phyloP scores from a whole-genome alignment of 2,113 vertebrate species.

The Xyrauchen texanus region DNA sequence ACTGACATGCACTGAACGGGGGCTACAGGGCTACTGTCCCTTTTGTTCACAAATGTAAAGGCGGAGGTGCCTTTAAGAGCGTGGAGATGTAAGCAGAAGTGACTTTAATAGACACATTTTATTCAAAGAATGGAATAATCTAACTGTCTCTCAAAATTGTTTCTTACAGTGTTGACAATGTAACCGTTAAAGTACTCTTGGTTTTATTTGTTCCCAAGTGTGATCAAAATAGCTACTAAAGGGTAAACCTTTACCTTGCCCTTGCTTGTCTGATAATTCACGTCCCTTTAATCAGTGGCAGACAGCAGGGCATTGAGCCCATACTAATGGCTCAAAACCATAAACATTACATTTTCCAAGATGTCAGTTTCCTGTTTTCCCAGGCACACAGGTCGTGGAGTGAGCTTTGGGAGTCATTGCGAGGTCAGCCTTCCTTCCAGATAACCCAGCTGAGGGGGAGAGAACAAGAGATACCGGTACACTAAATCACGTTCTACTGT shows the following conservation, averaged over 20 bases:
- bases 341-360: slow-evolving; percentile 75
- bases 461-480: slow-evolving; percentile 10
- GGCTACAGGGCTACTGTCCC: too few species aligned
- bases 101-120: too few species aligned
- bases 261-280: slow-evolving; percentile 24
- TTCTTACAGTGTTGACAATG: slow-evolving; percentile 10
- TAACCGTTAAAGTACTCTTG: slow-evolving; percentile 27
- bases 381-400: slow-evolving; percentile 81
- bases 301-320: slow-evolving; percentile 42
- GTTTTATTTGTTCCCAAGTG: slow-evolving; percentile 7
- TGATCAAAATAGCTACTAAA: slow-evolving; percentile 22
- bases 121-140: too few species aligned
- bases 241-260: slow-evolving; percentile 10
- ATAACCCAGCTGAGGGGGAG: slow-evolving; percentile 12
- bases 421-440: slow-evolving; percentile 86
- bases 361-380: slow-evolving; percentile 81
- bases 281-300: slow-evolving; percentile 56
- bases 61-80: too few species aligned
- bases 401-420: slow-evolving; percentile 80
- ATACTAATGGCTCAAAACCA: slow-evolving; percentile 62
- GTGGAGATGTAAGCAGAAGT: too few species aligned
- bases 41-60: too few species aligned
- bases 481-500: slow-evolving; percentile 6
- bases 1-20: too few species aligned
- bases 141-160: neutral